A percentile compares a stretch with the other conserved stretches of the same genome.
These are phyloP conservation scores for Lasiommata megera DNA, from an alignment of 2,888 invertebrate genomes.

Conservation along the genomic window DNA sequence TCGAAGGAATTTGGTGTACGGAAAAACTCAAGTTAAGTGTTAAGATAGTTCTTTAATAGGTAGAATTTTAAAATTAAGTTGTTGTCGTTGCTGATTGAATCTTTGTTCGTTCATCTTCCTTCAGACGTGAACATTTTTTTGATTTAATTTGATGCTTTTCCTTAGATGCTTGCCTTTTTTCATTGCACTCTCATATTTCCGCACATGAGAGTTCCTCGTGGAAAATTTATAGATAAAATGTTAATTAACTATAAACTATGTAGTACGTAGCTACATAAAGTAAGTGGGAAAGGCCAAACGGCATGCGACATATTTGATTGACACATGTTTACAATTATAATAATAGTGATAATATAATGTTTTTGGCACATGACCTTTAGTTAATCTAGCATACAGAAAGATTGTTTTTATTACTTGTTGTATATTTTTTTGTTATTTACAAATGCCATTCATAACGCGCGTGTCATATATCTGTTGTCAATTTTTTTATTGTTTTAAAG, in stretches of 20 bases:
- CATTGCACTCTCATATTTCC: no score
- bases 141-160: no score
- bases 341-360: constrained; percentile 27
- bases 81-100: no score
- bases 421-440: constrained; percentile 8
- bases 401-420: constrained; percentile 6
- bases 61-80: no score
- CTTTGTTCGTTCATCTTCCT: no score
- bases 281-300: constrained; percentile 27
- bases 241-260: not conserved
- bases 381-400: constrained; percentile 15
- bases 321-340: constrained; percentile 23
- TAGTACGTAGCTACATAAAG: not conserved
- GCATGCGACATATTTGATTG: constrained; percentile 20
- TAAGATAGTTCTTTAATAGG: no score
- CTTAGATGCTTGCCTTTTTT: no score
- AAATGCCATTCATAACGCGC: not conserved
- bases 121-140: no score
- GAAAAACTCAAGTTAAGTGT: no score
- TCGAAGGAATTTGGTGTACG: no score
- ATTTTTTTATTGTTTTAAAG: no score
- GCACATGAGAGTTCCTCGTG: not conserved
- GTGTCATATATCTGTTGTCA: not conserved
- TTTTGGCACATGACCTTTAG: constrained; percentile 32
- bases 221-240: constrained; percentile 4